phyloP scores from a whole-genome alignment of 2,113 vertebrate species.

The Drymodes brunneopygia region DNA sequence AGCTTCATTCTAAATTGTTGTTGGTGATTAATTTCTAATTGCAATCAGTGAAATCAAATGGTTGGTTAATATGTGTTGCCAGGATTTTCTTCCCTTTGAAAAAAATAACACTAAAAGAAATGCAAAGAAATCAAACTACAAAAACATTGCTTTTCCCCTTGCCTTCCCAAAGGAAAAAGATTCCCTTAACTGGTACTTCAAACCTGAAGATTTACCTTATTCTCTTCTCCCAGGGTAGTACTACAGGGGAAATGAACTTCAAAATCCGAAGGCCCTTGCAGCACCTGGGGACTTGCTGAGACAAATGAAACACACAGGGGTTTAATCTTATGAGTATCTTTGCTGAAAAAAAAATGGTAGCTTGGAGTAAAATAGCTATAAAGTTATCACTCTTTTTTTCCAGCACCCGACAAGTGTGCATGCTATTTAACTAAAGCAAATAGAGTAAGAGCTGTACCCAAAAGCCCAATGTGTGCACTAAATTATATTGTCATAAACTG shows the following conservation, averaged over 20 bases:
- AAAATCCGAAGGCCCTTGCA: background rate
- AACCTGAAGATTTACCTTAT: constrained; percentile 5
- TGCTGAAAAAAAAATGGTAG: background rate
- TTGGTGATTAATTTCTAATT: constrained; percentile 10
- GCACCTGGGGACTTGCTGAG: background rate
- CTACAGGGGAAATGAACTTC: constrained; percentile 15
- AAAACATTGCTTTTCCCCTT: background rate
- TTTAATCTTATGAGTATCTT: background rate
- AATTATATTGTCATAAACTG: background rate
- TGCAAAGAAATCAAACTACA: background rate
- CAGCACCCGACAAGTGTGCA: background rate
- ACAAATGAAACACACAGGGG: background rate
- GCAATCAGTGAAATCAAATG: background rate
- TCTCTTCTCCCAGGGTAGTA: background rate
- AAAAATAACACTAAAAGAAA: background rate
- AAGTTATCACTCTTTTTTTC: background rate
- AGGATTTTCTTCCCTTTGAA: background rate
- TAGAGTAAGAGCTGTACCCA: background rate
- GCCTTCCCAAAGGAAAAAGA: background rate
- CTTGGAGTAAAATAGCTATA: background rate
- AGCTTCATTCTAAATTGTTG: background rate
- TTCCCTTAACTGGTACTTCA: background rate
- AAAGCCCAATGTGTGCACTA: background rate
- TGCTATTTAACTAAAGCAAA: background rate
- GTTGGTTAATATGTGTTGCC: background rate